Evolutionary conservation across 2,113 vertebrate species (phyloP).

Genomic region (Stigmatopora nigra): DNA sequence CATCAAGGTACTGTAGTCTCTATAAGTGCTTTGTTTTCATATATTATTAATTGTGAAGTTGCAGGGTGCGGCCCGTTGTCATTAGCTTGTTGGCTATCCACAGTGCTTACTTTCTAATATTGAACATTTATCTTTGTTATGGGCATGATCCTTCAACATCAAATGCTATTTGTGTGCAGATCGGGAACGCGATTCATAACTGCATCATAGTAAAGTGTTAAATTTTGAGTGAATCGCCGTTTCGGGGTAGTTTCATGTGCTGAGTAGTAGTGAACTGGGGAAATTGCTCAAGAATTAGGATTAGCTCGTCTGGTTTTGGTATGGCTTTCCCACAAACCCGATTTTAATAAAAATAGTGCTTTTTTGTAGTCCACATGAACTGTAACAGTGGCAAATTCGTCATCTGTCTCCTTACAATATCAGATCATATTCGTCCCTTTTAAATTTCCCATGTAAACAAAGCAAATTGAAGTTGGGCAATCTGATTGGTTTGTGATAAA

Average conservation of each 20-base stretch:
- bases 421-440: not conserved
- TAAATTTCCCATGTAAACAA: not conserved
- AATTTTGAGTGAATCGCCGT: not conserved
- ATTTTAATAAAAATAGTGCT: not conserved
- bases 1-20: slow-evolving; percentile 34
- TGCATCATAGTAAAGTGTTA: not conserved
- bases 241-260: not conserved
- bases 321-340: not conserved
- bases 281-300: slow-evolving; percentile 25
- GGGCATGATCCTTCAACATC: not conserved
- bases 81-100: slow-evolving; percentile 41
- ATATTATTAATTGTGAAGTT: slow-evolving; percentile 22
- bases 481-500: not conserved
- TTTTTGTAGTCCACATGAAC: not conserved
- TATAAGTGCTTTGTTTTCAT: slow-evolving; percentile 1
- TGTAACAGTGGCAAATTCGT: not conserved
- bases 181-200: not conserved
- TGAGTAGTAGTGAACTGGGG: slow-evolving; percentile 7
- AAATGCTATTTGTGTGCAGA: not conserved
- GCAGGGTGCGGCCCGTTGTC: slow-evolving; percentile 56
- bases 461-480: not conserved
- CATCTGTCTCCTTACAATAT: not conserved
- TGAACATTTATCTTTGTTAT: slow-evolving; percentile 12
- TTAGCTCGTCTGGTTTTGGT: slow-evolving; percentile 28
- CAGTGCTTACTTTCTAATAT: slow-evolving; percentile 36